Percentiles rank a stretch among this genome's conserved stretches.
Conservation (phyloP, 1,140 invertebrate species). For the Luehdorfia chinensis region DNA sequence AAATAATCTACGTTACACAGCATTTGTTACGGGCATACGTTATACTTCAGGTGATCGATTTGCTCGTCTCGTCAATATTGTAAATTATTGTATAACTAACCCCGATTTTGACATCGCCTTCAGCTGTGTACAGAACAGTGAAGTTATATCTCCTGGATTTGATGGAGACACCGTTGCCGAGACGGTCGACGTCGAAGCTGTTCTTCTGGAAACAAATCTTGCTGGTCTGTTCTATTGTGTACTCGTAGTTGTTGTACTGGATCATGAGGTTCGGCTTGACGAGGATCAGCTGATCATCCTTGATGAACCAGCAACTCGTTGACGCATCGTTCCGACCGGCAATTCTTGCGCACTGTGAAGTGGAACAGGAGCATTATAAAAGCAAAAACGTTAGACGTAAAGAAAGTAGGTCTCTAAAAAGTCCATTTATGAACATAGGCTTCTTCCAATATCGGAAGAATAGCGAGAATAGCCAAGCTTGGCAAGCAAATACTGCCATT, state of each 20-base stretch:
- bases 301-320: slow-evolving; percentile 79
- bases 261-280: slow-evolving; percentile 82
- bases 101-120: slow-evolving; percentile 84
- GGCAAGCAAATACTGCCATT: too few relatives aligned
- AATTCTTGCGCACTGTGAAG: slow-evolving; percentile 81
- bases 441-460: too few relatives aligned
- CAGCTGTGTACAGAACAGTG: slow-evolving; percentile 83
- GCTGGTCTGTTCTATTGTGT: slow-evolving; percentile 82
- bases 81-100: too few relatives aligned
- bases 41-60: too few relatives aligned
- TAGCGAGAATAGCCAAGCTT: too few relatives aligned
- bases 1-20: too few relatives aligned
- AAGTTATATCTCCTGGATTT: slow-evolving; percentile 84
- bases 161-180: slow-evolving; percentile 83
- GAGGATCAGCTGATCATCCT: slow-evolving; percentile 76
- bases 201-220: slow-evolving; percentile 81
- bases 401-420: not conserved
- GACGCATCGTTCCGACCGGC: slow-evolving; percentile 75
- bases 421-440: too few relatives aligned
- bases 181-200: slow-evolving; percentile 81
- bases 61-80: too few relatives aligned
- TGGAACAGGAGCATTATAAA: not conserved
- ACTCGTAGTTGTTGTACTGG: slow-evolving; percentile 80
- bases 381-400: not conserved
- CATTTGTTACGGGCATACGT: too few relatives aligned